These are phyloP conservation scores for Eudemis profundana DNA, from an alignment of 2,888 invertebrate species.

Conservation along the genomic window DNA sequence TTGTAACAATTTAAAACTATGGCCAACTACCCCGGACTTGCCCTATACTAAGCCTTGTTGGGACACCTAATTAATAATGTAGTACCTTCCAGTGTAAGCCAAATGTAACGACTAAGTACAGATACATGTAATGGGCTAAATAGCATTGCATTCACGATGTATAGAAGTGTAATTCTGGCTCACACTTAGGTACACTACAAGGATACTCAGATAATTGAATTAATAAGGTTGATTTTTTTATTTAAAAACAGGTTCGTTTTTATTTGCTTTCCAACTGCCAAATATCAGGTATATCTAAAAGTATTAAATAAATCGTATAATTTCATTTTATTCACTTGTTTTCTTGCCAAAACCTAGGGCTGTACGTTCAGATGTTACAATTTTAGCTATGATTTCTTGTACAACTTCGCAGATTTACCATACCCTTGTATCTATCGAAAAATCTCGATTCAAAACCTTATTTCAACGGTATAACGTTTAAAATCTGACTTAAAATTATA, in stretches of 20 bases:
- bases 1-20: no score
- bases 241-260: no score
- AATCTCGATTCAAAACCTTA: background rate
- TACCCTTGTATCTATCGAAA: background rate
- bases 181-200: background rate
- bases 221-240: no score
- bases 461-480: background rate
- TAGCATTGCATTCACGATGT: background rate
- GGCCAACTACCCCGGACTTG: no score
- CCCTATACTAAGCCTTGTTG: no score
- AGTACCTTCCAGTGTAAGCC: background rate
- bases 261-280: background rate
- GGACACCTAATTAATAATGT: no score
- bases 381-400: conserved; percentile 37
- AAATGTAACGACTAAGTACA: background rate
- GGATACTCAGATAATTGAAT: no score
- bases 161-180: background rate
- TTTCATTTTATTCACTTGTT: conserved; percentile 26
- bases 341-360: conserved; percentile 37
- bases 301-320: conserved; percentile 16
- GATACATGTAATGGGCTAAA: background rate
- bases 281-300: conserved; percentile 11
- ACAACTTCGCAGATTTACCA: conserved; percentile 21
- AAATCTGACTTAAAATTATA: background rate
- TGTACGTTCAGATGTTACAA: conserved; percentile 24